These are phyloP conservation scores for Rotaria sp. DNA, from an alignment of 2,888 invertebrate species.

Conservation along the genomic window DNA sequence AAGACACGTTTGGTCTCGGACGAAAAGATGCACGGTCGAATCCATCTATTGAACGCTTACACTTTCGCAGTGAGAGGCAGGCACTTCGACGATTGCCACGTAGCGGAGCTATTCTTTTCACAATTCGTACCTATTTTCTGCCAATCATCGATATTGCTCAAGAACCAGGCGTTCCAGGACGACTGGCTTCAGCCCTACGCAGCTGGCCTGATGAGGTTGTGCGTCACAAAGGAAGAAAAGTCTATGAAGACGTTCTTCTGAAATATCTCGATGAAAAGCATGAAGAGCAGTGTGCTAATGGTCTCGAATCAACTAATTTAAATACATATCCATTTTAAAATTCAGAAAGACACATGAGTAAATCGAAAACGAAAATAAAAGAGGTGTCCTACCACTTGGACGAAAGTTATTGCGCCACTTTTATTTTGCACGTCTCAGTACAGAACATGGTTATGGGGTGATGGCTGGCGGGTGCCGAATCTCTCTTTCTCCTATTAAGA, in stretches of 20 bases:
- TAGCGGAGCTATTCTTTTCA: neutral
- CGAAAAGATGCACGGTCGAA: neutral
- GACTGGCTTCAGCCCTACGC: neutral
- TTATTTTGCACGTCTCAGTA: too few relatives aligned
- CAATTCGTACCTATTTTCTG: neutral
- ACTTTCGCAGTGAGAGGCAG: neutral
- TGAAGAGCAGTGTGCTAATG: neutral
- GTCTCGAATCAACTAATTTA: neutral
- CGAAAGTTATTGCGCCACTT: too few relatives aligned
- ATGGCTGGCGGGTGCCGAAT: too few relatives aligned
- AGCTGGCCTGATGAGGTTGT: neutral
- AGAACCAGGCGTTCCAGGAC: neutral
- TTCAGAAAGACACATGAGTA: too few relatives aligned
- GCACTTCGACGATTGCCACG: neutral
- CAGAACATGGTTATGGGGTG: too few relatives aligned
- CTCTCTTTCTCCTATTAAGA: too few relatives aligned
- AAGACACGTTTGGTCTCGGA: neutral
- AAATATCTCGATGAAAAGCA: slow-evolving; percentile 12
- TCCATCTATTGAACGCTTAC: neutral
- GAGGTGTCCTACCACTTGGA: too few relatives aligned
- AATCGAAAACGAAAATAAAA: too few relatives aligned
- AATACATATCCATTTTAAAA: neutral
- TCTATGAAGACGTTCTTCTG: neutral
- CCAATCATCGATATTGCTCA: neutral
- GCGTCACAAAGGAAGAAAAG: neutral